Base-by-base conservation (phyloP, 1,140 invertebrate species). In the Tetragonula clypearis region DNA sequence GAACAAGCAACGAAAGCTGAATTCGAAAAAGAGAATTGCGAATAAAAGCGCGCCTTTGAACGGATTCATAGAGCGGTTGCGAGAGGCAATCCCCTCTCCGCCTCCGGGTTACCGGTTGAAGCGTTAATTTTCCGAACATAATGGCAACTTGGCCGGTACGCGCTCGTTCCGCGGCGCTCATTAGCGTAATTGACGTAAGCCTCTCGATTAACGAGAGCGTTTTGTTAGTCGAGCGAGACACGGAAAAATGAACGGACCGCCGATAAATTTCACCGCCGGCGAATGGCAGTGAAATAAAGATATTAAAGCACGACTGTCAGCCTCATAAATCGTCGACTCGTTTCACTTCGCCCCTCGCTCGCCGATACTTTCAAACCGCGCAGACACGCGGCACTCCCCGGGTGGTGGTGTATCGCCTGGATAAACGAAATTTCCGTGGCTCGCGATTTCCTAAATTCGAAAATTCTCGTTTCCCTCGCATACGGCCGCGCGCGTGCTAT, bases 361-460 rank as follows among this genome's bases (percentile, higher is more conserved):
- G 26, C 58, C 55, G 80, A 76, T 58, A 75, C 58, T 58, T 76
- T 76, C 15, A 73, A 35, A 26, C 60, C 71, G 78, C 41, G 2
- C 14, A 2, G 2, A 19, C 17, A 35, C n/a, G 23, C 21, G 41
- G 41, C 41, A 49, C 8, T 30, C 41, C 41, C 35, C 35, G 35
- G 41, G 0, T 0, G 8, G 4, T 41, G 41, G 6, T 8, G 41
- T 49, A 49, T 49, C n/a, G 26, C n/a, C 23, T 35, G 35, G 30
- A 68, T 68, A 68, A 49, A 68, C 41, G 58, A 68, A 77, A 74
- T 68, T 84, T 49, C n/a, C 60, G 73, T 55, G 81, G 72, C 62
- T 91, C 86, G 91, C 87, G 90, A 91, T 92, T 91, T 87, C 92
- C 87, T 82, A 90, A 92, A 92, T 91, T 85, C 81, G 81, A 66